Base-by-base conservation (phyloP, 2,113 vertebrate genomes). In the Genyomyrus donnyi region DNA sequence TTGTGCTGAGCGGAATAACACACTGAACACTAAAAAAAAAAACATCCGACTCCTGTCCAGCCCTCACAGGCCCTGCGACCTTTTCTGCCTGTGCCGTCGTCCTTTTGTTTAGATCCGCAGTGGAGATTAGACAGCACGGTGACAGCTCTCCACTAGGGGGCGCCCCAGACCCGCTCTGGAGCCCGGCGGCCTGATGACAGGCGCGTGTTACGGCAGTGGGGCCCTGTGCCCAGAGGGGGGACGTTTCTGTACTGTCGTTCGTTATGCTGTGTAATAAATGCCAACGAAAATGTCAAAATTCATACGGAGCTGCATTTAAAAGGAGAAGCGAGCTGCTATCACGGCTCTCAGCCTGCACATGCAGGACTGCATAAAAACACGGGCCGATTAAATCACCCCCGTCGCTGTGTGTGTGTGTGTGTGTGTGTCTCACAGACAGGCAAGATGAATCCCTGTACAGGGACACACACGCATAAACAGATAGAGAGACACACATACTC, bases 71-170 rank as follows among this genome's bases (percentile, higher is more conserved):
- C 74, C 74, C 74, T 27, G 31, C 4, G 74, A 39, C 31, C 21
- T 58, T 31, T 27, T 48, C 45, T n/a, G 11, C 74, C 31, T 2
- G 74, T 19, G 74, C 35, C 5, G 5, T 80, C 6, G 35, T 19
- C 74, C 31, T 80, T 42, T 80, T 19, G 17, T 42, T 80, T 42
- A 80, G 35, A 48, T 48, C 83, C 11, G 83, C 45, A 48, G 45
- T 9, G 83, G 45, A 1, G 56, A 66, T 42, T 56, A 56, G 31
- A 62, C 24, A 5, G 35, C 53, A n/a, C 21, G 1, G 46, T 24
- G 46, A 19, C 77, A 39, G 66, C 35, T 88, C 39, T 89, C 94
- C 95, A 95, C 92, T 62, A 96, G 94, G 93, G 92, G 95, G 94
- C 94, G 91, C 94, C 94, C 91, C 70, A 88, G 70, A 88, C 39